Evolutionary conservation across 92 coral and sea anemone genomes (phyloP), one percentile per base, ranked within the genome.

Genomic region (Desmophyllum pertusum): DNA sequence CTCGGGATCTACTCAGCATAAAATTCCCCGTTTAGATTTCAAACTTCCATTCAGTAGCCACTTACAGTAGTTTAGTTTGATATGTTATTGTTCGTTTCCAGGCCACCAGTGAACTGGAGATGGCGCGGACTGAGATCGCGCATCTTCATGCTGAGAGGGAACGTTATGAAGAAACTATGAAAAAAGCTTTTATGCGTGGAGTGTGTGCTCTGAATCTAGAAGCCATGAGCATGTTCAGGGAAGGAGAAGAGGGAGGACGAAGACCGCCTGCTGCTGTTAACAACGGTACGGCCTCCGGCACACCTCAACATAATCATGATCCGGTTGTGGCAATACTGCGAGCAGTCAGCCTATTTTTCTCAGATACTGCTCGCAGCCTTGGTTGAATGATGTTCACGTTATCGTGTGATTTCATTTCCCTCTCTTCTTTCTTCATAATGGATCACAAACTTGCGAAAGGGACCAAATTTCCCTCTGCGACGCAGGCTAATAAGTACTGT

Each of bases 121-220:
- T 90, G 53, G 96, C 98, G 10, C 90, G 98, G 52, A 83, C 62
- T 37, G 98, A 96, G 78, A 94, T 96, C 18, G 94, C 92, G 23
- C 89, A 83, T 29, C 91, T 96, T 61, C 98, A 94, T 74, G 95
- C 98, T 5, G 95, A 96, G 57, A 93, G 98, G 42, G 98, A 93
- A 41, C 88, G 89, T 41, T 96, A 96, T 81, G 98, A 96, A 79
- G 98, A 96, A 84, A 96, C 98, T 13, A 96, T 96, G 98, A 96
- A 96, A 90, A 96, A 96, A 55, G 98, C 98, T 2, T 96, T 96
- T 75, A 96, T 96, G 98, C 83, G 98, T 36, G 98, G 98, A 42
- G 98, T 96, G 61, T 96, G 98, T 78, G 98, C 98, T 4, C 86
- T 96, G 79, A 96, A 96, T 42, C 93, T 96, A 13, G 98, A 96